Conservation (phyloP, 2,888 invertebrate genomes). For the Rotaria macrura region DNA sequence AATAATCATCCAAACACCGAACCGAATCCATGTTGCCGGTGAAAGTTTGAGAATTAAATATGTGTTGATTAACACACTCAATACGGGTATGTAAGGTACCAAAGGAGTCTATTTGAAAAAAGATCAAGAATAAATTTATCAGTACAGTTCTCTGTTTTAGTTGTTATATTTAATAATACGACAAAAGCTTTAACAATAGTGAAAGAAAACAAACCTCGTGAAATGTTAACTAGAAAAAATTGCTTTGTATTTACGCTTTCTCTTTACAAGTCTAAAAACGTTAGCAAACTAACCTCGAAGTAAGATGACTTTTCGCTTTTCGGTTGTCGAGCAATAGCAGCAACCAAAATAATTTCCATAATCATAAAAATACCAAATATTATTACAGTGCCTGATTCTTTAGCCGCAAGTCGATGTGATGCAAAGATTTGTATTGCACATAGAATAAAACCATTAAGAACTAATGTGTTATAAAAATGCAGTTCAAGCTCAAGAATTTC, state of each 20-base stretch:
- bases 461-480: too few species aligned
- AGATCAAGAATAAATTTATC: not conserved
- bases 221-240: too few species aligned
- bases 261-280: too few species aligned
- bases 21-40: constrained; percentile 67
- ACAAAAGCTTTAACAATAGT: too few species aligned
- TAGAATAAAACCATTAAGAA: not conserved
- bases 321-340: not conserved
- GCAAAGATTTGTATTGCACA: not conserved
- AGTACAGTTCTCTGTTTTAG: too few species aligned
- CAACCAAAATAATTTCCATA: not conserved
- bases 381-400: not conserved
- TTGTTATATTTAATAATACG: too few species aligned
- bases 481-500: not conserved
- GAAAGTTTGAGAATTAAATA: constrained; percentile 74
- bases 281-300: not conserved
- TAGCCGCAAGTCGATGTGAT: not conserved
- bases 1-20: constrained; percentile 66
- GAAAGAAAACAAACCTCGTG: too few species aligned
- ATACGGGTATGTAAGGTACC: constrained; percentile 69
- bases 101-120: constrained; percentile 61
- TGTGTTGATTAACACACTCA: constrained; percentile 70
- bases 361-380: not conserved
- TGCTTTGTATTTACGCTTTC: too few species aligned
- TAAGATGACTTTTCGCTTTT: not conserved